Conservation (phyloP, 2,888 invertebrate genomes). For the Eupelmus urozonus region DNA sequence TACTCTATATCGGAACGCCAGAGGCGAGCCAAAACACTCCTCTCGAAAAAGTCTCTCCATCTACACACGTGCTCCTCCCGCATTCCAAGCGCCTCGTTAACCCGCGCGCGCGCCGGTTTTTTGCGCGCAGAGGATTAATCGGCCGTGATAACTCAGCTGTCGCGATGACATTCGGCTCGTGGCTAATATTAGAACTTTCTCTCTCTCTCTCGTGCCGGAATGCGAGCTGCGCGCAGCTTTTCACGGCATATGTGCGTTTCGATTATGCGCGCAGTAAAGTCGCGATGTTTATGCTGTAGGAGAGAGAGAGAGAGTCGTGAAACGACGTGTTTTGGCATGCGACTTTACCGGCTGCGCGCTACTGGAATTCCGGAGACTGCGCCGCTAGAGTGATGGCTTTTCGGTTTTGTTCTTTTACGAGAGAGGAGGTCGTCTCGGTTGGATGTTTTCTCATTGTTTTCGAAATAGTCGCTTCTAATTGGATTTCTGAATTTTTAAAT, state of each 20-base stretch:
- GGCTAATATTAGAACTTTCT: conserved; percentile 56
- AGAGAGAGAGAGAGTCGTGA: conserved; percentile 3
- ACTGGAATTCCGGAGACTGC: too few species aligned
- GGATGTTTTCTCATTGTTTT: too few species aligned
- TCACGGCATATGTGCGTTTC: neutral
- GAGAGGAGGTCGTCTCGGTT: too few species aligned
- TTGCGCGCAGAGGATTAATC: conserved; percentile 55
- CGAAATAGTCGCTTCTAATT: too few species aligned
- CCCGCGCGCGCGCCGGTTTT: neutral
- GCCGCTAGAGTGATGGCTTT: too few species aligned
- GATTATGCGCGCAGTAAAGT: conserved; percentile 47
- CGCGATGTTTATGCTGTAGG: conserved; percentile 32
- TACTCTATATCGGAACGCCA: too few species aligned
- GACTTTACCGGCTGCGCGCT: too few species aligned
- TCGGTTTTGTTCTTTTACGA: too few species aligned
- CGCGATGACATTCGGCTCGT: conserved; percentile 51
- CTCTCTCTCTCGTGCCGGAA: conserved; percentile 38
- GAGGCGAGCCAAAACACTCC: too few species aligned
- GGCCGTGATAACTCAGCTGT: conserved; percentile 60
- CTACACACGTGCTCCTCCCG: too few species aligned
- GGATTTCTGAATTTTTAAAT: too few species aligned
- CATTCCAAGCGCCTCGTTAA: conserved; percentile 50
- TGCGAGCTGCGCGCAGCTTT: conserved; percentile 25
- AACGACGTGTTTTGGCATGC: conserved; percentile 38
- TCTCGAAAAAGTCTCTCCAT: too few species aligned